phyloP scores from a whole-genome alignment of 2,113 vertebrate genomes.

The Sigmodon hispidus region DNA sequence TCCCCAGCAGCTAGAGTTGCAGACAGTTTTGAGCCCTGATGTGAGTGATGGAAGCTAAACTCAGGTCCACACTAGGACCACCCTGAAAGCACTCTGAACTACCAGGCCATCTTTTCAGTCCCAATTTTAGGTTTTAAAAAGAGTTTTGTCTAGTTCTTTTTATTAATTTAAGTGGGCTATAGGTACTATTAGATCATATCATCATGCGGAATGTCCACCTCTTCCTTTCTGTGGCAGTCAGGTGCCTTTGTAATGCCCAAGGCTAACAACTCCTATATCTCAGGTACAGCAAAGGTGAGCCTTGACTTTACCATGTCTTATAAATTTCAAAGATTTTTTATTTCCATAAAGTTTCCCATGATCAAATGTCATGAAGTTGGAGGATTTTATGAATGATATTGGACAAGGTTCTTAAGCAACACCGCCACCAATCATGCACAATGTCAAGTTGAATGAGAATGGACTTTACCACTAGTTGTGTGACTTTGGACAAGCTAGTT shows the following conservation, averaged over 20 bases:
- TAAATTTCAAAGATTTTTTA: background rate
- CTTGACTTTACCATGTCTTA: background rate
- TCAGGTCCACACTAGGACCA: background rate
- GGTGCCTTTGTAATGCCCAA: background rate
- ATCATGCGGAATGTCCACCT: background rate
- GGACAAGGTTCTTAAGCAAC: background rate
- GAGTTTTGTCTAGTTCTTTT: background rate
- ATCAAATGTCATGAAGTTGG: no score
- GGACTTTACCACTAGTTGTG: background rate
- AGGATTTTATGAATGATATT: background rate
- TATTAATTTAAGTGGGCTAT: background rate
- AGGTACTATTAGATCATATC: rapidly evolving
- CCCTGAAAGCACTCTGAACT: background rate
- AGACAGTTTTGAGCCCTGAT: background rate
- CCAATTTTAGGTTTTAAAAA: background rate
- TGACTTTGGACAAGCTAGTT: background rate
- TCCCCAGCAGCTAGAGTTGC: background rate
- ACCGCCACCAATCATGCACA: background rate
- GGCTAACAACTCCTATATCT: background rate
- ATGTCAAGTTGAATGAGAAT: no score
- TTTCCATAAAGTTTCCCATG: background rate
- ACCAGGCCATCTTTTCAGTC: background rate
- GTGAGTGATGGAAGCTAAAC: background rate
- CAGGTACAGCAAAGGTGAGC: background rate
- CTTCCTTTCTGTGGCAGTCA: background rate